Base-by-base conservation (phyloP, 2,888 invertebrate genomes). In the Nephrocerus scutellatus region DNA sequence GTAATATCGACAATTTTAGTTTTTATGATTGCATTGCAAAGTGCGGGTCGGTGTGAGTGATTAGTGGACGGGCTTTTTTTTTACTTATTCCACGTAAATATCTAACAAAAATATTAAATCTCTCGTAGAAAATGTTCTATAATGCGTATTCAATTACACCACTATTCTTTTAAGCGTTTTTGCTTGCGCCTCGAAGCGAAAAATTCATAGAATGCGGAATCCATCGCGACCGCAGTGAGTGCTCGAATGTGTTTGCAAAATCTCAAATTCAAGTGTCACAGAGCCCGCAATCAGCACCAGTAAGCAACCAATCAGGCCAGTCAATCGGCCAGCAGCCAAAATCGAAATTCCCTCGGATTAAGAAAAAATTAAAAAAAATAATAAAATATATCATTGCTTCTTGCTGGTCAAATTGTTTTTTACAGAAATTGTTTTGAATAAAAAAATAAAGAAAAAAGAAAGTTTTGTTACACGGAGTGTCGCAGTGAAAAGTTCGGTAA, bases 41-140 rank as follows among this genome's bases (percentile, higher is more conserved):
- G 55, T 56, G 54, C 56, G 56, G 55, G 50, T 44, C 51, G 52
- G 53, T 49, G 49, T 42, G 43, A 46, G 31, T 44, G 50, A 50
- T 47, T 49, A 48, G 46, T 47, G 46, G 43, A 50, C 48, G 50
- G 49, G 49, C 47, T 47, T 43, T 47, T 52, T 54, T 54, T 44
- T 37, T 30, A 38, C 33, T 48, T 49, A 51, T 54, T 47, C 47
- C 51, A 39, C 53, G 56, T 53, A 55, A 50, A 53, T 50, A 45
- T 44, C 33, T 29, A 41, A 38, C 36, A 36, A 37, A 49, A 49
- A 44, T 46, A 13, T 15, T 14, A 23, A 30, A 39, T 39, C 30
- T 37, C 32, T 34, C 30, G 32, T 19, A 8, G 28, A 45, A 42
- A 26, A 36, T 42, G 36, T 31, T 29, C 30, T 5, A 18, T 21